A percentile compares a stretch with the other conserved stretches of the same genome.
These are phyloP conservation scores for Drosophila emarginata DNA, from an alignment of 2,888 invertebrate species.

Conservation along the genomic window DNA sequence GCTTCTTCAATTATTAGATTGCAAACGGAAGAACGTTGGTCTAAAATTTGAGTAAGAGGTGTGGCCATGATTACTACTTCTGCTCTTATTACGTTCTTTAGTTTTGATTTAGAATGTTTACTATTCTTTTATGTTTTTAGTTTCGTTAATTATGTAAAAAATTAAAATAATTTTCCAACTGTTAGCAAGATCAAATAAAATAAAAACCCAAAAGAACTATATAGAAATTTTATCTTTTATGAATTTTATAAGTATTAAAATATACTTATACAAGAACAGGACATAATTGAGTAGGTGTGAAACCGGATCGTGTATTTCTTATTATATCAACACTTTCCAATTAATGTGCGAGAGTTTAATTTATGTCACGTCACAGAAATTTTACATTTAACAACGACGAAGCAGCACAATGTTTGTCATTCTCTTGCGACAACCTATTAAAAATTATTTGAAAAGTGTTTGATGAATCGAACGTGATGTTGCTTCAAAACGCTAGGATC, in stretches of 20 bases:
- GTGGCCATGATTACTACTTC: too few relatives aligned
- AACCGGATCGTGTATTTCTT: not conserved
- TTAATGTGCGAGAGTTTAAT: conserved; percentile 62
- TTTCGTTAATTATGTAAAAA: too few relatives aligned
- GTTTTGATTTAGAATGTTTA: too few relatives aligned
- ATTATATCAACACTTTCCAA: conserved; percentile 36
- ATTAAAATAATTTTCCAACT: too few relatives aligned
- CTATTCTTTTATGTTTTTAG: too few relatives aligned
- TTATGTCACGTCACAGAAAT: conserved; percentile 66
- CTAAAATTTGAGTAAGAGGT: too few relatives aligned
- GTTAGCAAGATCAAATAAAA: too few relatives aligned
- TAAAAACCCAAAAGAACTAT: too few relatives aligned
- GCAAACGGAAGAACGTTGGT: not conserved
- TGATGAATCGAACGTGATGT: conserved; percentile 63
- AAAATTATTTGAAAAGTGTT: conserved; percentile 61
- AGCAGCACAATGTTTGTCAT: conserved; percentile 49
- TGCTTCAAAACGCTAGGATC: conserved; percentile 59
- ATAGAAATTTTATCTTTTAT: too few relatives aligned
- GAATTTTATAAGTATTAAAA: too few relatives aligned
- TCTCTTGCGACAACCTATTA: conserved; percentile 34
- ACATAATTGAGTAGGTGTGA: not conserved
- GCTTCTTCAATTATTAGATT: not conserved
- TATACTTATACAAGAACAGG: too few relatives aligned
- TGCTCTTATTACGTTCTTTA: too few relatives aligned
- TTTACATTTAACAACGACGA: conserved; percentile 2